Evolutionary conservation across 2,797 vertebrate species (phyloP), one percentile per base, ranked within the genome.

Genomic region (Enteromius unitaeniatus): DNA sequence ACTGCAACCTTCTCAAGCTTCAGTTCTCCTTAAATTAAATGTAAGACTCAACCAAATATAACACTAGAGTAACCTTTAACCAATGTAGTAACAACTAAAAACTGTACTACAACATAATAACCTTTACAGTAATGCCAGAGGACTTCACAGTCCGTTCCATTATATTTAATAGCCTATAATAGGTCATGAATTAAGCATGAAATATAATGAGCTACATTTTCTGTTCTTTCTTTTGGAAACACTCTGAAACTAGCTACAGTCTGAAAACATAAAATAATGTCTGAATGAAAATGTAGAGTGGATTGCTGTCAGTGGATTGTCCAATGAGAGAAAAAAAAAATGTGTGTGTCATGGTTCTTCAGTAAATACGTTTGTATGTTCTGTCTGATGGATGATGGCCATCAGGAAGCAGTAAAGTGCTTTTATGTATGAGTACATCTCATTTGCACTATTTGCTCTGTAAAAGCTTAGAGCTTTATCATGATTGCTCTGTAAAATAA

Each of bases 371-470:
- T 72, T 45, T 58, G 37, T 47, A 23, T 70, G 53, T 60, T 60
- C 37, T 47, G 40, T 34, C 53, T 73, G 53, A 73, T 62, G 55
- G 37, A 23, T 58, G 21, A 40, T 28, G 69, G 28, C 55, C 53
- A 81, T 62, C 37, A 23, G 40, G 26, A 26, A 81, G 68, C 26
- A 28, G 53, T 81, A 60, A 72, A 47, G 40, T 58, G 40, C 11
- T 60, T 73, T 72, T 34, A 45, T 72, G 37, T 60, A 28, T 15
- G 11, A 55, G 15, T 21, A 26, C 15, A 23, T 81, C 37, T 73
- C 53, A 72, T 81, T 81, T 81, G 23, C 26, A 62, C 40, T 17
- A 6, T n/a, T 42, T 42, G 53, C 55, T 26, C 74, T 62, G 53
- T 28, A 45, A 62, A 77, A 42, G 53, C 55, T 28, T 37, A 62